Base-by-base conservation (phyloP, 2,113 vertebrate genomes). In the Delphinapterus leucas region DNA sequence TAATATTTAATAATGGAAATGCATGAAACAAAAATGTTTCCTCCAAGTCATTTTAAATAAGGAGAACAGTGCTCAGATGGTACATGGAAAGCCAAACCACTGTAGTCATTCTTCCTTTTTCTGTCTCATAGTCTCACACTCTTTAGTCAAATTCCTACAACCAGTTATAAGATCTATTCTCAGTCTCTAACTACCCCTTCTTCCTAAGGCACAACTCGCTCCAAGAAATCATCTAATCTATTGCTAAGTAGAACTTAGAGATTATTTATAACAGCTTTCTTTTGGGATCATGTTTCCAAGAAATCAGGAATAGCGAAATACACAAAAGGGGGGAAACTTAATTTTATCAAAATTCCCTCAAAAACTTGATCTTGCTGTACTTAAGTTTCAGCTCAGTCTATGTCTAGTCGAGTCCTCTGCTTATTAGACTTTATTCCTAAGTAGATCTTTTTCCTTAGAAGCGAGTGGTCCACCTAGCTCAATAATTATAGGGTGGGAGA, bases 1-100 rank as follows among this genome's bases (percentile, higher is more conserved):
- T 67, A 86, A 91, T 17, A 95, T 92, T 96, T 83, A 96, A 83
- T 91, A 47, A 84, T 84, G 38, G 79, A 96, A 95, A 96, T 67
- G 20, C 23, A 92, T 65, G 84, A 18, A 95, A 67, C 70, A 90
- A 81, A 93, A 95, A 61, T 71, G 28, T 92, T 93, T 49, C 25
- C 71, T 88, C 44, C 31, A 70, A 77, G 67, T 87, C 49, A 53
- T 80, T 92, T 76, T 36, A 65, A 86, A 79, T 38, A 67, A 49
- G n/a, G 25, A 58, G 8, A 88, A 61, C 41, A 13, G 44, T 84
- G 58, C 21, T 82, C 33, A 38, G 14, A 60, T 8, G 36, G 49
- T 47, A 47, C 13, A 14, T 1, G 28, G 47, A 76, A 44, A 97
- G 49, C 49, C 68, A 76, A 86, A 63, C 23, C 11, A 44, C 38